phyloP scores from a whole-genome alignment of 2,797 vertebrate genomes.

The Eleutherodactylus coqui region DNA sequence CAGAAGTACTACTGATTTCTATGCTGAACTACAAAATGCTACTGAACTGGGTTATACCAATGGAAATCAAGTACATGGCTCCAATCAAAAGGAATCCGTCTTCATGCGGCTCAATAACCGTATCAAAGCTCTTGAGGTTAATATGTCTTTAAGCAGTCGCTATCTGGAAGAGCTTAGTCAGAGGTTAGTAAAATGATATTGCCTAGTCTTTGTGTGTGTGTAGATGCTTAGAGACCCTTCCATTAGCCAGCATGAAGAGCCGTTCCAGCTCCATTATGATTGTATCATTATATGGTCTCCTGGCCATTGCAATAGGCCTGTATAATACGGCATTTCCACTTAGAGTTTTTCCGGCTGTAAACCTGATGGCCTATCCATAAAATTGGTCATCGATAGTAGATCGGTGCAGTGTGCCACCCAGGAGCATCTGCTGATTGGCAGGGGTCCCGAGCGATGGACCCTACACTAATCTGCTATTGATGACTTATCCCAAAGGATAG shows the following conservation, averaged over 20 bases:
- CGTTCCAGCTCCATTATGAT: background rate
- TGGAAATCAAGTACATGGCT: conserved; percentile 87
- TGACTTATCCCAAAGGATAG: no score
- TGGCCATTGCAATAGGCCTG: no score
- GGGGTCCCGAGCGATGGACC: no score
- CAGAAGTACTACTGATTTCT: conserved; percentile 93
- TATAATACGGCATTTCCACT: no score
- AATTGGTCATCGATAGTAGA: no score
- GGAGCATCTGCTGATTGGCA: no score
- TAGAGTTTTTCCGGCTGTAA: no score
- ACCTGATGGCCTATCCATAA: no score
- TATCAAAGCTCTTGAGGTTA: conserved; percentile 98
- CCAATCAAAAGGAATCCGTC: conserved; percentile 97
- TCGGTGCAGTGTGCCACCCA: no score
- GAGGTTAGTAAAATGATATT: conserved; percentile 75
- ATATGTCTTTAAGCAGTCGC: conserved; percentile 97
- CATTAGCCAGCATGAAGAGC: no score
- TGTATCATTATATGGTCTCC: no score
- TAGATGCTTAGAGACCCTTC: background rate
- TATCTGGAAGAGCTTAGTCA: conserved; percentile 98
- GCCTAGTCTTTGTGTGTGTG: background rate
- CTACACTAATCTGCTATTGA: no score
- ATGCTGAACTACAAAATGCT: conserved; percentile 93
- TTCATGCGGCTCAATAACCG: conserved; percentile 99
- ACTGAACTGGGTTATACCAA: conserved; percentile 84